These are phyloP conservation scores for Lordiphosa stackelbergi DNA, from an alignment of 1,140 invertebrate species.

Conservation along the genomic window DNA sequence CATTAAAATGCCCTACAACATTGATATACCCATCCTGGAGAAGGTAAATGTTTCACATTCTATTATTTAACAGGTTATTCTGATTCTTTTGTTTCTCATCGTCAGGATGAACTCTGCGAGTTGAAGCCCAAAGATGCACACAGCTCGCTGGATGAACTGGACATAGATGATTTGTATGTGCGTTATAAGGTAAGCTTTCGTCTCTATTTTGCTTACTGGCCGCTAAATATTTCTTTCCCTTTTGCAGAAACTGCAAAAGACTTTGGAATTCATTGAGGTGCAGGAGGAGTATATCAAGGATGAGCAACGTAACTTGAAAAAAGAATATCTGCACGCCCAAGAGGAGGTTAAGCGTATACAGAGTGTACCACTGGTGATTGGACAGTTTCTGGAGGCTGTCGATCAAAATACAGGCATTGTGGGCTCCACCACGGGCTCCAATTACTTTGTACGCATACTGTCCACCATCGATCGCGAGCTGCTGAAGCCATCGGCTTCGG, in stretches of 20 bases:
- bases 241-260: slow-evolving; percentile 92
- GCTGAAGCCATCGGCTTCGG: slow-evolving; percentile 95
- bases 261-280: slow-evolving; percentile 97
- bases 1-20: slow-evolving; percentile 79
- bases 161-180: slow-evolving; percentile 94
- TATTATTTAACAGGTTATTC: not conserved
- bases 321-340: slow-evolving; percentile 98
- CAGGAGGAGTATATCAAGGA: slow-evolving; percentile 99
- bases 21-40: slow-evolving; percentile 84
- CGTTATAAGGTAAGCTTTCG: slow-evolving; percentile 89
- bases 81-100: too few relatives aligned
- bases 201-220: too few relatives aligned
- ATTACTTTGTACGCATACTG: slow-evolving; percentile 98
- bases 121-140: slow-evolving; percentile 80
- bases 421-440: slow-evolving; percentile 89
- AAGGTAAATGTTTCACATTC: slow-evolving; percentile 78
- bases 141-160: slow-evolving; percentile 84
- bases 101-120: slow-evolving; percentile 82
- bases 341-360: slow-evolving; percentile 98
- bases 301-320: slow-evolving; percentile 98
- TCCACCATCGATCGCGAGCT: slow-evolving; percentile 97
- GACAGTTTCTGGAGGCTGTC: slow-evolving; percentile 98
- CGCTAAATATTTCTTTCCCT: not conserved
- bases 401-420: slow-evolving; percentile 98
- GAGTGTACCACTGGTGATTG: slow-evolving; percentile 97